phyloP scores from a whole-genome alignment of 1,140 invertebrate genomes.

The Apis florea region DNA sequence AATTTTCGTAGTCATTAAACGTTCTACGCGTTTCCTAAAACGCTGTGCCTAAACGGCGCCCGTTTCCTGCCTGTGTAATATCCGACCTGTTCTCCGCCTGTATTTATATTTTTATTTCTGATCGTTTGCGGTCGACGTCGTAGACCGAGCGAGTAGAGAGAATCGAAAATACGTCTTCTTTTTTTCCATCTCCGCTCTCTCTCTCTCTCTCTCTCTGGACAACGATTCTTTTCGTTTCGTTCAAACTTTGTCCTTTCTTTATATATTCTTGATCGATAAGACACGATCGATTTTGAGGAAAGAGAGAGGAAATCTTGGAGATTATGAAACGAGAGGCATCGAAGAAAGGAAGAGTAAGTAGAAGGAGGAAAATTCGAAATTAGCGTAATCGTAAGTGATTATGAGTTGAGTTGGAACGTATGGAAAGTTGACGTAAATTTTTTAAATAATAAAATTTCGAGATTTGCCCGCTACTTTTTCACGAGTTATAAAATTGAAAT shows the following conservation, averaged over 20 bases:
- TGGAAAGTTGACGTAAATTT: too few species aligned
- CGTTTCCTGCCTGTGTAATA: conserved; percentile 72
- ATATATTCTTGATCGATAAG: background rate
- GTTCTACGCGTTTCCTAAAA: conserved; percentile 63
- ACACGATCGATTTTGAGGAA: background rate
- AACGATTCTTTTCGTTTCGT: background rate
- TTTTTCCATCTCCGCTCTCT: conserved; percentile 1
- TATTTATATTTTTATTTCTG: conserved; percentile 76
- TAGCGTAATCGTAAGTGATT: too few species aligned
- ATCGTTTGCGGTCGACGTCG: conserved; percentile 73
- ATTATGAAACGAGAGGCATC: too few species aligned
- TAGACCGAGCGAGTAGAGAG: conserved; percentile 45
- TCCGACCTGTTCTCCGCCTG: conserved; percentile 28
- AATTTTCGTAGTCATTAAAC: conserved; percentile 68
- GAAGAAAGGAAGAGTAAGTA: background rate
- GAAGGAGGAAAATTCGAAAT: too few species aligned
- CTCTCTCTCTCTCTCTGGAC: conserved; percentile 7
- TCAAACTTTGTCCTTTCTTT: background rate
- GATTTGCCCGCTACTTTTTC: too few species aligned
- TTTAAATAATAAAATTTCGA: too few species aligned
- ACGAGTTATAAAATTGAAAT: too few species aligned
- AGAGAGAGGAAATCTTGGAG: conserved; percentile 4
- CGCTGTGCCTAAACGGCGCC: conserved; percentile 67
- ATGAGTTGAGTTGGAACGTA: too few species aligned
- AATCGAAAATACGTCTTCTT: conserved; percentile 34